Evolutionary conservation across 2,888 invertebrate genomes (phyloP).

Genomic region (Caenorhabditis sp.): DNA sequence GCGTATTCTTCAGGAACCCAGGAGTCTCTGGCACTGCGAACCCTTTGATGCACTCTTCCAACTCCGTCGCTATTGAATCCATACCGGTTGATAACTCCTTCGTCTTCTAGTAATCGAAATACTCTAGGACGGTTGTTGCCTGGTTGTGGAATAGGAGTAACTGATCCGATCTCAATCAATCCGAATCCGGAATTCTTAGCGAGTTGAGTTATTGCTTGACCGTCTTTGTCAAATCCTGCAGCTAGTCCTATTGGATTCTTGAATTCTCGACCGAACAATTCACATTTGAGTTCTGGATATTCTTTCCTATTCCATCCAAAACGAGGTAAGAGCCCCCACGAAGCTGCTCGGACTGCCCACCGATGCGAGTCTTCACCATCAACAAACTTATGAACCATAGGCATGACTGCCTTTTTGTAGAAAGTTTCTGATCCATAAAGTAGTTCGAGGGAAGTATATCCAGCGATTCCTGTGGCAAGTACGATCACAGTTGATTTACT

Average conservation of each 20-base stretch:
- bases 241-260: constrained; percentile 95
- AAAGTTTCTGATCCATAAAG: constrained; percentile 78
- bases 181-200: constrained; percentile 89
- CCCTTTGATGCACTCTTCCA: constrained; percentile 79
- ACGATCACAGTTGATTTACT: constrained; percentile 69
- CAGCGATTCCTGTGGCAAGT: constrained; percentile 62
- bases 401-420: constrained; percentile 80
- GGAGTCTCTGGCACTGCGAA: constrained; percentile 62
- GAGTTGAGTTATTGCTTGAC: constrained; percentile 65
- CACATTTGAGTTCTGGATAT: constrained; percentile 77
- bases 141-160: constrained; percentile 94
- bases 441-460: constrained; percentile 71
- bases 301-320: constrained; percentile 78
- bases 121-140: constrained; percentile 96
- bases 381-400: constrained; percentile 75
- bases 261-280: constrained; percentile 86
- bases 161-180: constrained; percentile 92
- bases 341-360: constrained; percentile 76
- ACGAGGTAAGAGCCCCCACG: constrained; percentile 77
- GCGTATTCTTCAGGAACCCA: constrained; percentile 64
- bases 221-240: constrained; percentile 95
- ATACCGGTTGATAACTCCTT: constrained; percentile 86
- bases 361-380: constrained; percentile 80
- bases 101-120: constrained; percentile 91
- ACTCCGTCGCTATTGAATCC: constrained; percentile 98